Evolutionary conservation across 2,797 vertebrate species (phyloP), one percentile per base, ranked within the genome.

Genomic region (Podarcis siculus): DNA sequence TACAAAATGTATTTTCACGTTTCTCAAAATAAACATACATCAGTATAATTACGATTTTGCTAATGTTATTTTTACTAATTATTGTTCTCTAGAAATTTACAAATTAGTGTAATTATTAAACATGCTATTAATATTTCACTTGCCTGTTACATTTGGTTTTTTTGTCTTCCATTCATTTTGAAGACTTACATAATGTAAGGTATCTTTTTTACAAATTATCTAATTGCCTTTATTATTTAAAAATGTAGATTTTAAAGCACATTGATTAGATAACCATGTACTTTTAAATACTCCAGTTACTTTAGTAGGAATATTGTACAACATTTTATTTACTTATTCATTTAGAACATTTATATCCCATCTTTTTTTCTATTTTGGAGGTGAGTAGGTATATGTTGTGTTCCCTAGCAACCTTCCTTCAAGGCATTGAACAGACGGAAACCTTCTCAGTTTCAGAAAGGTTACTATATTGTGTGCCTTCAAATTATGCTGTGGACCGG

Each of bases 11-110:
- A 85, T 87, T 94, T 94, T 81, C 5, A 83, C 72, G 67, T 90
- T 88, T 90, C 90, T 86, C 21, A 91, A 90, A 84, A 73, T 66
- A 90, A 91, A 82, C 58, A 82, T 66, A 42, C 55, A 73, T 88
- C 90, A 88, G 87, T 92, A 78, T 84, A 90, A 73, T 91, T 91
- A 86, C 80, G 5, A 58, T 90, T 90, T 94, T 21, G 25, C 71
- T 92, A 85, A 84, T 89, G 45, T 42, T 55, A 23, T 30, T 90
- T 90, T 83, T 92, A 83, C 73, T 95, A 88, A 82, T 87, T 92
- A 91, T 91, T 94, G 76, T 89, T 95, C 79, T 67, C 67, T 90
- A 55, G 87, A 90, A 82, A 89, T 45, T 73, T 86, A 19, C 79
- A 86, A 39, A 73, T 87, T 87, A 87, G 69, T 84, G 66, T 42